Evolutionary conservation across 1,140 invertebrate genomes (phyloP).

Genomic region (Melanaphis sacchari): DNA sequence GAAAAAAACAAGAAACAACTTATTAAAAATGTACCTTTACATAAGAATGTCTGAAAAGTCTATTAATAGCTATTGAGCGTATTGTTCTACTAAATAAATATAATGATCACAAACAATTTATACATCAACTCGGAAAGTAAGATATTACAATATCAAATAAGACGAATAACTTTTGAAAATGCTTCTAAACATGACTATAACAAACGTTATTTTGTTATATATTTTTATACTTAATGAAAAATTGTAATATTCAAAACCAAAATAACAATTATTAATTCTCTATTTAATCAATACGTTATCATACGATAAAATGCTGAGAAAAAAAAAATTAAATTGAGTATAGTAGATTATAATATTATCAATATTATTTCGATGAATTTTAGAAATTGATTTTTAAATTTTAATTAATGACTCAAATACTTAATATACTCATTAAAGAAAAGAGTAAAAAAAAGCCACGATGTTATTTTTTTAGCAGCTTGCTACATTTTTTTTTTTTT

Average conservation of each 20-base stretch:
- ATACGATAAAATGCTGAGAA: neutral
- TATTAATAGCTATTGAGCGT: too few species aligned
- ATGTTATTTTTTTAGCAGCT: neutral
- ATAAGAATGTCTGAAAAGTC: too few species aligned
- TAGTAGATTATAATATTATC: neutral
- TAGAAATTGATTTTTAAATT: constrained; percentile 2
- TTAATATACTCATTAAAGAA: neutral
- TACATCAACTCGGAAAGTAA: too few species aligned
- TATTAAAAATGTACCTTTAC: neutral
- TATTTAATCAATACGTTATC: neutral
- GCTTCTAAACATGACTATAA: neutral
- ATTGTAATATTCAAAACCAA: neutral
- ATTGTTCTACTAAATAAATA: too few species aligned
- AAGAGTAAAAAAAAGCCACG: neutral
- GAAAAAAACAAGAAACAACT: neutral
- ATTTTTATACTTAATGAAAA: neutral
- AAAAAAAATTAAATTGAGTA: neutral
- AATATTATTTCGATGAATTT: neutral
- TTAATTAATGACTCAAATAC: constrained; percentile 12
- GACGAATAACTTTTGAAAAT: neutral
- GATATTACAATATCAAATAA: neutral
- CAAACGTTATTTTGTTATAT: neutral
- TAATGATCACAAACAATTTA: too few species aligned
- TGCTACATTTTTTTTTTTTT: neutral
- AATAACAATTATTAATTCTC: neutral